A percentile compares a stretch with the other conserved stretches of the same genome.
phyloP scores from a whole-genome alignment of 2,888 invertebrate genomes.

The Strigamia transsilvanica region DNA sequence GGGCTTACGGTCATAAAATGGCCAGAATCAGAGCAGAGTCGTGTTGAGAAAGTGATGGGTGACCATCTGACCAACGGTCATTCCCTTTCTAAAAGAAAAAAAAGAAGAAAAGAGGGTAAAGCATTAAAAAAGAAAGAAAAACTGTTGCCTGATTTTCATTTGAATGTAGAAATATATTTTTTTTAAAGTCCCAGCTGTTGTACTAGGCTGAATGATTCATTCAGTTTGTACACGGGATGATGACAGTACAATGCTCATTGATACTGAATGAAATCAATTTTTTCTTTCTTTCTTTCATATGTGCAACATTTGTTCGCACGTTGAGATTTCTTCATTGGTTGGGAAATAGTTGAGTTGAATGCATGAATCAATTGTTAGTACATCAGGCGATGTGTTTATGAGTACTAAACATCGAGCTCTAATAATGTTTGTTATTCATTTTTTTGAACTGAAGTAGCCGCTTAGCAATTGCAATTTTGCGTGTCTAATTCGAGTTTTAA shows the following conservation, averaged over 20 bases:
- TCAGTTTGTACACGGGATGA: conserved; percentile 6
- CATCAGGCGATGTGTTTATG: neutral
- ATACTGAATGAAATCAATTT: conserved; percentile 16
- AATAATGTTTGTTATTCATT: neutral
- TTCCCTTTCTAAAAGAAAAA: conserved; percentile 14
- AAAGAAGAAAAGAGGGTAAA: conserved; percentile 27
- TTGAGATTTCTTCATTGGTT: neutral
- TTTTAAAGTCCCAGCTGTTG: conserved; percentile 20
- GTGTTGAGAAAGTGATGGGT: conserved; percentile 37
- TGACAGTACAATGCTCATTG: conserved; percentile 23
- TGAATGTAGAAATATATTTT: conserved; percentile 17
- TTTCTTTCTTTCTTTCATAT: neutral
- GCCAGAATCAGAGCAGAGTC: conserved; percentile 38
- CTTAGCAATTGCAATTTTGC: neutral
- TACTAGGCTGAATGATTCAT: neutral
- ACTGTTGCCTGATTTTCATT: conserved; percentile 40
- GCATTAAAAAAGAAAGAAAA: conserved; percentile 21
- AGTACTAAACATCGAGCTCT: too few relatives aligned
- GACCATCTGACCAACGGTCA: conserved; percentile 39
- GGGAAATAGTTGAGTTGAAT: neutral
- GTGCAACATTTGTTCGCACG: neutral
- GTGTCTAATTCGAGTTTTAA: conserved; percentile 1
- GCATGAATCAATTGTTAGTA: neutral
- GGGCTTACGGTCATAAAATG: conserved; percentile 39
- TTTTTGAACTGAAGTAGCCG: too few relatives aligned